Evolutionary conservation across 1,140 invertebrate species (phyloP).

Genomic region (Palaemon carinicauda): DNA sequence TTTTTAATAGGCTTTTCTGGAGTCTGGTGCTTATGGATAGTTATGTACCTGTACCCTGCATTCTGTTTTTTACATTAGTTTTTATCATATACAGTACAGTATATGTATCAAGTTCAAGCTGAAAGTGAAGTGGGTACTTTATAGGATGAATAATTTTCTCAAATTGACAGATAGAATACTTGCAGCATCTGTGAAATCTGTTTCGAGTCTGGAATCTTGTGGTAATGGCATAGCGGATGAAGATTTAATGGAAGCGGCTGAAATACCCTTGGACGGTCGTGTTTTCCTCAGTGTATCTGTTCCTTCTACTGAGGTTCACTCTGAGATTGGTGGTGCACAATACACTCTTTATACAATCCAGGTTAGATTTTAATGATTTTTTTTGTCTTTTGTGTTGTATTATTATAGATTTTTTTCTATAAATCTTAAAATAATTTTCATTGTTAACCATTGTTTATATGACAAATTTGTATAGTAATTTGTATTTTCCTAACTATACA

Average conservation of each 20-base stretch:
- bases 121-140: constrained; percentile 21
- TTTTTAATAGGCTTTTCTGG: too few species aligned
- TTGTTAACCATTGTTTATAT: neutral
- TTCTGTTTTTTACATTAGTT: too few species aligned
- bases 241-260: constrained; percentile 63
- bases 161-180: neutral
- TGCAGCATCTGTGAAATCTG: constrained; percentile 40
- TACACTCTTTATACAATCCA: constrained; percentile 65
- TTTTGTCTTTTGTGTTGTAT: neutral
- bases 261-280: constrained; percentile 62
- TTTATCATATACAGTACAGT: too few species aligned
- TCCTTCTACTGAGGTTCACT: constrained; percentile 62
- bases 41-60: too few species aligned
- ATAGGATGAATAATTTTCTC: constrained; percentile 28
- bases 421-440: neutral
- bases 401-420: neutral
- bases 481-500: too few species aligned
- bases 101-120: too few species aligned
- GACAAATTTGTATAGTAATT: too few species aligned
- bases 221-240: constrained; percentile 56
- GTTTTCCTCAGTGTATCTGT: constrained; percentile 64
- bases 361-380: constrained; percentile 44
- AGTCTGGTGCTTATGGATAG: too few species aligned
- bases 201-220: constrained; percentile 41
- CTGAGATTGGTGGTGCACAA: constrained; percentile 61